Base-by-base conservation (phyloP, 2,888 invertebrate species). In the Mylabris sibirica region DNA sequence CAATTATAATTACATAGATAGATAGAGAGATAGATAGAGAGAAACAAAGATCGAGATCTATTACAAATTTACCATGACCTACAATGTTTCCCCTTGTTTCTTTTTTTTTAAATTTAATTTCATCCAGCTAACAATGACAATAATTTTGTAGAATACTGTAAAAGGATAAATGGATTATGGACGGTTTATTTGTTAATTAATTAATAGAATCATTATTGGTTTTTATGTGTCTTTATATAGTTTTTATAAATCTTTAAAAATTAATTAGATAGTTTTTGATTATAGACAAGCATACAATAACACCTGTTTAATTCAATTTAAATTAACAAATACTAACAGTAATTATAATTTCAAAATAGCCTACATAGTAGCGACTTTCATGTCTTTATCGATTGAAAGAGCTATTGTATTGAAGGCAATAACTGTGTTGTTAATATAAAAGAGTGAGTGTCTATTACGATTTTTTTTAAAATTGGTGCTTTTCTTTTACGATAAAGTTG, bases 31-130 rank as follows among this genome's bases (percentile, higher is more conserved):
- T 5, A 30, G 59, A 26, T n/a, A 11, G 22, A 11, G 60, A 17
- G 24, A 35, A 5, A 30, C 5, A 59, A 17, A 30, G 59, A 26
- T n/a, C n/a, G 20, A 22, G 59, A 34, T 60, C 26, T 17, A 60
- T 30, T 22, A 30, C n/a, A 26, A 35, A 35, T 14, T 26, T 30
- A 14, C 60, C 60, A 35, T 35, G 60, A 60, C 34, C 60, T 60
- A 22, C 35, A 34, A 34, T 60, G 26, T 30, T 6, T 60, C 20
- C 12, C 26, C 24, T 20, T 34, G 14, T 20, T 20, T 60, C 26
- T 12, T 12, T 41, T n/a, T 44, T 44, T 17, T 44, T 44, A 6
- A 6, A 4, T 44, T n/a, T 17, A 38, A 12, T 38, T 38, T 12
- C 38, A 12, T 38, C 44, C 17, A 41, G 3, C 12, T n/a, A 44